Base-by-base conservation (phyloP, 1,140 invertebrate genomes). In the Drosophila bocqueti region DNA sequence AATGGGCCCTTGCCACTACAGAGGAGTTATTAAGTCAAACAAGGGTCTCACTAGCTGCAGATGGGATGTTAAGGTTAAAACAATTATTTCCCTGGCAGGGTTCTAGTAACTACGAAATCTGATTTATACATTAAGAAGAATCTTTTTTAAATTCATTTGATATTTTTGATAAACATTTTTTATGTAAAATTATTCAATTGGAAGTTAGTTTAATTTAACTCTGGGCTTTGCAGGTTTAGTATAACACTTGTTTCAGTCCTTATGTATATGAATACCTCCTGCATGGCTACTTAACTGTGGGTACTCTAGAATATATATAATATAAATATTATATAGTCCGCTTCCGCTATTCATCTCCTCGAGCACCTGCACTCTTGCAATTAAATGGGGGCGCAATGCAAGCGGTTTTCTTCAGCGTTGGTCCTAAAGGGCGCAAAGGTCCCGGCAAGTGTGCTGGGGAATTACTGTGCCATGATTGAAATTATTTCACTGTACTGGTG, bases 381-480 rank as follows among this genome's bases (percentile, higher is more conserved):
- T 84, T 84, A 85, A 85, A 77, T 85, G 75, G 61, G 79, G 52
- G 72, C 65, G 54, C 72, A 58, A 55, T 26, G 31, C 58, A 66
- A 69, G 76, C 63, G 69, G 29, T 36, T 74, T 72, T 40, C 55
- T 61, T 73, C 29, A 40, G 67, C n/a, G 18, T 7, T 55, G 50
- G 36, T 21, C 65, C 42, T 72, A 47, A 58, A 69, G 65, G 34
- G 43, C 31, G 50, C 50, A 40, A 58, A 64, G 78, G 65, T 71
- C 57, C 58, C 21, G 57, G 57, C 18, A 66, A 78, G 77, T 84
- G 62, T 77, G 61, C 72, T 43, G 40, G 60, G 61, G 68, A 76
- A 81, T 89, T 83, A 62, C 76, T 67, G 78, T 65, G 74, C 78
- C 75, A 90, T 90, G 84, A 89, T 90, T 89, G 84, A 89, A 89